Evolutionary conservation across 2,113 vertebrate genomes (phyloP).

Genomic region (Pseudopipra pipra): DNA sequence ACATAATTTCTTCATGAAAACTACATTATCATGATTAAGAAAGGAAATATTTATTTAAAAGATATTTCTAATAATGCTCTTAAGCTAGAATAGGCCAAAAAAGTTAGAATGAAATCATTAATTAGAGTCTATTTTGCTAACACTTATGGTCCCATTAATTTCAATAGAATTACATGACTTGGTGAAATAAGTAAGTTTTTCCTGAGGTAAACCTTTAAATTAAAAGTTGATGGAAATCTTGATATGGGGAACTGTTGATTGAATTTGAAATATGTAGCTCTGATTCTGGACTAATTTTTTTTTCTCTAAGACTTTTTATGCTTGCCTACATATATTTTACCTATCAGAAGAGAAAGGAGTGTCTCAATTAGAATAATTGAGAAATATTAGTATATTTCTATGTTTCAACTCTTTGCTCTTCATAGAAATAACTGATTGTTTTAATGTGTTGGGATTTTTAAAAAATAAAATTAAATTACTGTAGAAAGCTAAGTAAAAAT

Average conservation of each 20-base stretch:
- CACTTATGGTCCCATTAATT: background rate
- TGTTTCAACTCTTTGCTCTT: background rate
- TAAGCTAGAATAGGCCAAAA: background rate
- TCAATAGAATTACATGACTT: background rate
- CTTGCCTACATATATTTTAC: background rate
- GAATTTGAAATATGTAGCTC: background rate
- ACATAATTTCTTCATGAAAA: background rate
- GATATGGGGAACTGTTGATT: background rate
- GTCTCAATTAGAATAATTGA: background rate
- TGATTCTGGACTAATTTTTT: background rate
- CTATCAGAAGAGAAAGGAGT: background rate
- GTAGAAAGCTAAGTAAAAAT: background rate
- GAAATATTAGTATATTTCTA: background rate
- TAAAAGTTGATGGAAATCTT: background rate
- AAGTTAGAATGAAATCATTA: background rate
- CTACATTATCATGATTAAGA: background rate
- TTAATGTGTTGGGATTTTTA: accelerated
- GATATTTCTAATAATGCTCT: background rate
- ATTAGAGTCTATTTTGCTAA: background rate
- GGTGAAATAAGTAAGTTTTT: background rate
- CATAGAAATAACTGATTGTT: background rate
- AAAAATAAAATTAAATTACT: background rate
- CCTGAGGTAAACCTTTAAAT: background rate
- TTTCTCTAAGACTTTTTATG: background rate
- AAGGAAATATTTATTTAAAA: background rate